Conservation (phyloP, 2,113 vertebrate species). For the Hystrix cristata region DNA sequence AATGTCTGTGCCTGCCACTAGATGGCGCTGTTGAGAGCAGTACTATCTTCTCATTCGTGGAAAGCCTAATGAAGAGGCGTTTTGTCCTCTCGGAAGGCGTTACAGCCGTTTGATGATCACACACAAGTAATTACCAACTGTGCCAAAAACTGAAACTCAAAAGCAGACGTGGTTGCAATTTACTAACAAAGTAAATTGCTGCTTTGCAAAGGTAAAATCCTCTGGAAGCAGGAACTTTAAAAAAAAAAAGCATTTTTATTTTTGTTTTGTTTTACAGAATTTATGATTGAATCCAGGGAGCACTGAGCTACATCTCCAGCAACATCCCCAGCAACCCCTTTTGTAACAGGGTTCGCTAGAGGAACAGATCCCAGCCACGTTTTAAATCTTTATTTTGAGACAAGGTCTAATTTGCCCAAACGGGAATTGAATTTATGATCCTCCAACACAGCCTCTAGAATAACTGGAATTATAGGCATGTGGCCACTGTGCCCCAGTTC, state of each 20-base stretch:
- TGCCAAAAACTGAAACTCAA: constrained; percentile 38
- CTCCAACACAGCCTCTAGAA: no score
- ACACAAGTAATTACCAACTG: background rate
- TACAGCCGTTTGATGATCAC: background rate
- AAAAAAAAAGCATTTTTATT: background rate
- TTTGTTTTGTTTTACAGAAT: no score
- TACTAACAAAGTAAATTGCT: background rate
- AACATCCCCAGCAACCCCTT: no score
- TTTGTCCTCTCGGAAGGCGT: background rate
- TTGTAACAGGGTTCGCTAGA: no score
- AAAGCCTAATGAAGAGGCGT: background rate
- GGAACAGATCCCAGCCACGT: no score
- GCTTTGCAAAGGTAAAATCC: constrained; percentile 13
- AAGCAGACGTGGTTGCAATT: background rate
- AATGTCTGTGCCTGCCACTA: constrained; percentile 56
- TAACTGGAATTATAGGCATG: no score
- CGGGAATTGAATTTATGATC: no score
- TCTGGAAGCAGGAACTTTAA: constrained; percentile 2
- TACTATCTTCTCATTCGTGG: background rate
- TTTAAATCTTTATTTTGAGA: no score
- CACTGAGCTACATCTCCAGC: no score
- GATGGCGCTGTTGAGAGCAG: constrained; percentile 48
- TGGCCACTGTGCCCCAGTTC: background rate
- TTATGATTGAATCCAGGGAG: no score
- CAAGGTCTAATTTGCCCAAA: no score